Percentiles rank a stretch among this genome's conserved stretches.
These are phyloP conservation scores for Philopedon plagiatum DNA, from an alignment of 2,888 invertebrate genomes.

Conservation along the genomic window DNA sequence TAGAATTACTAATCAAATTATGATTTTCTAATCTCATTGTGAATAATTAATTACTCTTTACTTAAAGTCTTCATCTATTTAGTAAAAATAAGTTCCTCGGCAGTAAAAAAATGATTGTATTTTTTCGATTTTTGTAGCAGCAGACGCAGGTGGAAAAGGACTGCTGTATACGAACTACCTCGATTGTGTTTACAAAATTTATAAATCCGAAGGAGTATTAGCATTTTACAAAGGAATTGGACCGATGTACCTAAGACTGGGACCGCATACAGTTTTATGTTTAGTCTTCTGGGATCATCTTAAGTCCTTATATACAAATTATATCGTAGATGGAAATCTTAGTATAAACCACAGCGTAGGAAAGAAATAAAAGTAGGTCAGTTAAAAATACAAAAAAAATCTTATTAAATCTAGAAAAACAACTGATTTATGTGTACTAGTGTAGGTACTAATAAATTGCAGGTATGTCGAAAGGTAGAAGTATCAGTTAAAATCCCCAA, in stretches of 20 bases:
- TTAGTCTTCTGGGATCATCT: constrained; percentile 91
- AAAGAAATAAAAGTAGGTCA: not conserved
- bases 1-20: no score
- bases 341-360: not conserved
- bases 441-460: no score
- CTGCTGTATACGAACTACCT: constrained; percentile 79
- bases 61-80: no score
- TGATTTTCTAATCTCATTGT: no score
- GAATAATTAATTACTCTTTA: no score
- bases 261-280: constrained; percentile 91
- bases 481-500: no score
- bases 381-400: no score
- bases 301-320: constrained; percentile 61
- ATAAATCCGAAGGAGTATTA: constrained; percentile 80
- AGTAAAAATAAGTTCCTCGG: no score
- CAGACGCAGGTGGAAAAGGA: constrained; percentile 74
- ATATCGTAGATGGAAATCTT: constrained; percentile 10
- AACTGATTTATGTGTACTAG: no score
- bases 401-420: no score
- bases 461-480: no score
- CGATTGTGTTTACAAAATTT: constrained; percentile 85
- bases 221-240: constrained; percentile 94
- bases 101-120: no score
- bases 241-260: constrained; percentile 89
- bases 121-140: constrained; percentile 67